These are phyloP conservation scores for Cactoblastis cactorum DNA, from an alignment of 2,888 invertebrate species.

Conservation along the genomic window DNA sequence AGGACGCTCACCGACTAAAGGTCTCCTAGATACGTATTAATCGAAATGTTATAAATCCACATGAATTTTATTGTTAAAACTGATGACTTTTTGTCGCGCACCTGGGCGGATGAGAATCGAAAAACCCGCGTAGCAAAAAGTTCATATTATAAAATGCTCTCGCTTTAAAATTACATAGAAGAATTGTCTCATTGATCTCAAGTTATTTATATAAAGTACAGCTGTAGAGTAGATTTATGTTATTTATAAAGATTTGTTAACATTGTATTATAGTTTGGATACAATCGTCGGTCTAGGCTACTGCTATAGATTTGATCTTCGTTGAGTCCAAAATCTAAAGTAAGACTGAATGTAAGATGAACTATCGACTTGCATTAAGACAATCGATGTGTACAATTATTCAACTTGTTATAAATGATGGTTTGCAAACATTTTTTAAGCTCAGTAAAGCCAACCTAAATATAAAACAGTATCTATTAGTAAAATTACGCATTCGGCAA, in stretches of 20 bases:
- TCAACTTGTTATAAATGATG: conserved; percentile 7
- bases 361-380: neutral
- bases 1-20: neutral
- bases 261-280: conserved; percentile 27
- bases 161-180: conserved; percentile 37
- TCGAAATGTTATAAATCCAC: conserved; percentile 35
- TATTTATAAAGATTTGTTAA: conserved; percentile 56
- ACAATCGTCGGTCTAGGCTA: conserved; percentile 32
- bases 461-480: too few species aligned
- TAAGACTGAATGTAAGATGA: conserved; percentile 46
- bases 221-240: conserved; percentile 54
- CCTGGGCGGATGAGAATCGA: conserved; percentile 56
- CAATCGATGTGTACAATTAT: conserved; percentile 6
- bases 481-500: too few species aligned
- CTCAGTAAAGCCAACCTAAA: neutral
- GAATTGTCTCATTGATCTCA: conserved; percentile 74
- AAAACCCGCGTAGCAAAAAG: conserved; percentile 36
- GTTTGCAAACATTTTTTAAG: neutral
- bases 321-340: conserved; percentile 50
- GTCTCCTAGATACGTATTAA: conserved; percentile 21
- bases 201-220: conserved; percentile 69
- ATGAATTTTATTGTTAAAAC: conserved; percentile 43
- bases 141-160: conserved; percentile 24
- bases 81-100: conserved; percentile 50
- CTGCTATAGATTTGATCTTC: conserved; percentile 57